Evolutionary conservation across 2,113 vertebrate genomes (phyloP).

Genomic region (Notarius lentiginosus): DNA sequence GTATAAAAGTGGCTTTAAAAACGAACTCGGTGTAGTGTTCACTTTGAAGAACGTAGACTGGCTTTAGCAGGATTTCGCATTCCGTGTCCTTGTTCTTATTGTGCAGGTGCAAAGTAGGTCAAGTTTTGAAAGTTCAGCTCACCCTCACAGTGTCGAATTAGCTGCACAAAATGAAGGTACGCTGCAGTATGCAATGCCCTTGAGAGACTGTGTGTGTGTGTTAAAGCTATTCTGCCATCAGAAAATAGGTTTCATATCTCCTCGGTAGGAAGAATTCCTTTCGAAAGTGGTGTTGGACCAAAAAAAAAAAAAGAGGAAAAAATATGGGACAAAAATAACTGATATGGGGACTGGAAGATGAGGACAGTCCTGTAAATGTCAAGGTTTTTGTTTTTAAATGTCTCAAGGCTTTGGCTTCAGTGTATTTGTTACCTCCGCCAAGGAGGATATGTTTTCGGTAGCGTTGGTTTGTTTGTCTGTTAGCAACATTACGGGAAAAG

Average conservation of each 20-base stretch:
- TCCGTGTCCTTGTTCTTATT: background rate
- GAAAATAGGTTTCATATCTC: conserved; percentile 51
- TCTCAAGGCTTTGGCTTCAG: conserved; percentile 32
- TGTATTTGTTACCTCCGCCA: background rate
- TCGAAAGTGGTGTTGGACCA: background rate
- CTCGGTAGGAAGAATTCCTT: conserved; percentile 27
- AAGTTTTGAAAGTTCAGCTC: background rate
- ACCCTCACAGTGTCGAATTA: background rate
- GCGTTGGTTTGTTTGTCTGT: no score
- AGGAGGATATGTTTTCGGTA: no score
- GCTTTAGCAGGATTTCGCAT: background rate
- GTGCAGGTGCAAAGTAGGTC: conserved; percentile 22
- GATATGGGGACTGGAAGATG: conserved; percentile 10
- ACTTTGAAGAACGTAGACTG: background rate
- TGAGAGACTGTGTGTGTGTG: conserved; percentile 36
- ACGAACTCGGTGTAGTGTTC: background rate
- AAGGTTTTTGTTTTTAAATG: conserved; percentile 44
- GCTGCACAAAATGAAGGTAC: conserved; percentile 21
- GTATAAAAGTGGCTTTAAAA: background rate
- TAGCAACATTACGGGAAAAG: no score
- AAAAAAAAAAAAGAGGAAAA: background rate
- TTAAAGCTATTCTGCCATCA: conserved; percentile 45
- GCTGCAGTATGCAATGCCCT: conserved; percentile 31
- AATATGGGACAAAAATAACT: conserved; percentile 43
- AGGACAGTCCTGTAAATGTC: conserved; percentile 51